Conservation (phyloP, 2,113 vertebrate genomes). For the Diphyllodes magnificus region DNA sequence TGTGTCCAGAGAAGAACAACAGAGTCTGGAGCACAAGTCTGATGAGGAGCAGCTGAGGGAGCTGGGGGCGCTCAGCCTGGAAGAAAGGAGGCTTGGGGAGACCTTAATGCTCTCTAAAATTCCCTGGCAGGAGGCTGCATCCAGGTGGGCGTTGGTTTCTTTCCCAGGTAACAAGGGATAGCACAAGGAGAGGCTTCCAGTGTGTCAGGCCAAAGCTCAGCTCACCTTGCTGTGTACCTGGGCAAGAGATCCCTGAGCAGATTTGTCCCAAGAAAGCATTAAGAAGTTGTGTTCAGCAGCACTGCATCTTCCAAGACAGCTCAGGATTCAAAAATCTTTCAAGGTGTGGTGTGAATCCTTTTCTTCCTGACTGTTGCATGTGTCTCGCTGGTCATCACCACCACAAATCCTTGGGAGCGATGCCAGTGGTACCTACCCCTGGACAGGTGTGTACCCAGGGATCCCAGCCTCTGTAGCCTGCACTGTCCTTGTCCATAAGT, state of each 20-base stretch:
- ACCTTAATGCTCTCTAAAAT: not conserved
- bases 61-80: not conserved
- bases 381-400: not conserved
- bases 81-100: not conserved
- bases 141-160: not conserved
- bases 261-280: rapidly evolving
- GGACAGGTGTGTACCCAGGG: not conserved
- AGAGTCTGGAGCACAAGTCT: not conserved
- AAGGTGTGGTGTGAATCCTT: not conserved
- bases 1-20: not conserved
- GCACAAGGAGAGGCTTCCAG: not conserved
- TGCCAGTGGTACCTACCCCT: rapidly evolving
- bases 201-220: not conserved
- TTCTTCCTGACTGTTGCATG: not conserved
- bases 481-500: not conserved
- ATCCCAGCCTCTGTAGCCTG: not conserved
- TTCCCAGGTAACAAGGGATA: not conserved
- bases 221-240: not conserved
- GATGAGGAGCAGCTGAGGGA: not conserved
- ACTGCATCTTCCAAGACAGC: not conserved
- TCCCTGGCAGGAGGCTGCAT: not conserved
- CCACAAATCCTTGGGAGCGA: rapidly evolving
- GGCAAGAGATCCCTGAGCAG: not conserved
- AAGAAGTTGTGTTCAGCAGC: not conserved
- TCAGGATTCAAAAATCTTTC: not conserved